Conservation (phyloP, 2,113 vertebrate genomes). For the Myotis davidii region DNA sequence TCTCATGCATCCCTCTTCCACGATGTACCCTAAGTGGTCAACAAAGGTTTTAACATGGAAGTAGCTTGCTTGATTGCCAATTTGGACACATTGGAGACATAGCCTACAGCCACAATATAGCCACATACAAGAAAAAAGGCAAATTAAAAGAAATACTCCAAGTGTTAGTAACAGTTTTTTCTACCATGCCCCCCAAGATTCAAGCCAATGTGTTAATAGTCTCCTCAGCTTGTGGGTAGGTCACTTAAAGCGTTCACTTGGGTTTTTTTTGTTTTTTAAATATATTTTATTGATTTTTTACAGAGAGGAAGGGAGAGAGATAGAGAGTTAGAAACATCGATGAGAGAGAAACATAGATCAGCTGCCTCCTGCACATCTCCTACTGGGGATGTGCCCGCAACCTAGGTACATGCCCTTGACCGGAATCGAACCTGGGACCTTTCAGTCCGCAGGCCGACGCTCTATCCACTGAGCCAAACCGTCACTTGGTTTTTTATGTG, state of each 20-base stretch:
- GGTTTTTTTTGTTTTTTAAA: neutral
- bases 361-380: no score
- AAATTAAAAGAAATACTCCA: neutral
- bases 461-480: no score
- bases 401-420: no score
- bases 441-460: no score
- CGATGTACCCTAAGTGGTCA: neutral
- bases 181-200: neutral
- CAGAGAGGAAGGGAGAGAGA: no score
- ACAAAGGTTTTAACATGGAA: neutral
- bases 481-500: neutral
- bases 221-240: neutral
- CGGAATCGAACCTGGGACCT: no score
- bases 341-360: no score
- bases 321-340: no score
- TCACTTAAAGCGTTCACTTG: neutral
- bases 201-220: neutral
- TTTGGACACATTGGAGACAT: neutral
- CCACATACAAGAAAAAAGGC: neutral
- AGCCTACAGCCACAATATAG: neutral
- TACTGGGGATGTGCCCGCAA: no score
- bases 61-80: neutral
- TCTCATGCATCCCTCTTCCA: neutral
- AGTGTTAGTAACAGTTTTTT: neutral
- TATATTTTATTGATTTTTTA: no score